Percentiles rank a stretch among this genome's conserved stretches.
Conservation (phyloP, 2,113 vertebrate genomes). For the Chaenocephalus aceratus region DNA sequence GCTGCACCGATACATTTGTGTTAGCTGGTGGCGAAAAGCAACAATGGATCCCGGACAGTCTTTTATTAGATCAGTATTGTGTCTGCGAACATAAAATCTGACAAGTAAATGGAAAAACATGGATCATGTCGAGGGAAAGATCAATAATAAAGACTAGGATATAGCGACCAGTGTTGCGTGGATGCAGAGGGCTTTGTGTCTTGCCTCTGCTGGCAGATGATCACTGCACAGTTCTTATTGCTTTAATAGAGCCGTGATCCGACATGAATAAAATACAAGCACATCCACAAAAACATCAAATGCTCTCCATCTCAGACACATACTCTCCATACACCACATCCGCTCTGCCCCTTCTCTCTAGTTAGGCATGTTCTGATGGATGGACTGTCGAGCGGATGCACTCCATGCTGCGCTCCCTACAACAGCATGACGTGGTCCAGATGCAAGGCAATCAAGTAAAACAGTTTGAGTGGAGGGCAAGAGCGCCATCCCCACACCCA, state of each 20-base stretch:
- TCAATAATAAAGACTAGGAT: conserved; percentile 68
- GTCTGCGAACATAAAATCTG: conserved; percentile 77
- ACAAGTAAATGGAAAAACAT: conserved; percentile 79
- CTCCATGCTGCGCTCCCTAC: conserved; percentile 44
- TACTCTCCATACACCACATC: not conserved
- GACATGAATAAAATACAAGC: conserved; percentile 6
- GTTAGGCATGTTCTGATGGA: conserved; percentile 50
- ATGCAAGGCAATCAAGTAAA: conserved; percentile 61
- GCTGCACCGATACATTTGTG: conserved; percentile 47
- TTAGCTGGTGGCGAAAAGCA: conserved; percentile 47
- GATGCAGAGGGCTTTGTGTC: conserved; percentile 45
- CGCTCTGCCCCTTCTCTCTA: not conserved
- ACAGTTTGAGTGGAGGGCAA: conserved; percentile 44
- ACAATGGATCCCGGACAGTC: conserved; percentile 49
- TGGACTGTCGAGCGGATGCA: conserved; percentile 58
- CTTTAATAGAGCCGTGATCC: conserved; percentile 65
- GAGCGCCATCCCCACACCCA: conserved; percentile 57
- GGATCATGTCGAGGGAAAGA: conserved; percentile 67
- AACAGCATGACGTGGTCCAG: conserved; percentile 18
- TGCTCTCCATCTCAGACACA: not conserved
- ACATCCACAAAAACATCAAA: conserved; percentile 7
- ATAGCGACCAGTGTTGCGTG: conserved; percentile 36
- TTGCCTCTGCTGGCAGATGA: conserved; percentile 48
- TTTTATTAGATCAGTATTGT: conserved; percentile 75
- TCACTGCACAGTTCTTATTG: conserved; percentile 49